phyloP scores from a whole-genome alignment of 2,113 vertebrate species.

The Tragelaphus buxtoni region DNA sequence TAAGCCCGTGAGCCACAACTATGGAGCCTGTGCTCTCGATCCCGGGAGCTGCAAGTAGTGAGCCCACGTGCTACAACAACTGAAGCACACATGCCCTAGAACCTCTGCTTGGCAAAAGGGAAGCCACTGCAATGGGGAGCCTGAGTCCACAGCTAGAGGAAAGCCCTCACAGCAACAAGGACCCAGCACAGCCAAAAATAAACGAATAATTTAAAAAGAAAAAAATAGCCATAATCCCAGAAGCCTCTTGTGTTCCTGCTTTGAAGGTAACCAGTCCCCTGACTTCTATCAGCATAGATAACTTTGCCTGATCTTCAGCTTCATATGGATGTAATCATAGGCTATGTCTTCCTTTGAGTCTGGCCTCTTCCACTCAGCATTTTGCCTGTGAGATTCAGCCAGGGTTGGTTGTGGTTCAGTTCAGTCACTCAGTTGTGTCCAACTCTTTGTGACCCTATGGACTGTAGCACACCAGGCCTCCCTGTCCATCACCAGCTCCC shows the following conservation, averaged over 20 bases:
- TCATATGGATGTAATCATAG: neutral
- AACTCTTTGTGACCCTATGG: neutral
- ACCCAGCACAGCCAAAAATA: neutral
- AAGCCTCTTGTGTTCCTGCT: neutral
- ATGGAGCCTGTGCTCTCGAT: neutral
- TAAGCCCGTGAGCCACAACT: neutral
- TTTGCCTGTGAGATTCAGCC: neutral
- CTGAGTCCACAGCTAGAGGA: neutral
- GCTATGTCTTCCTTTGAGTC: neutral
- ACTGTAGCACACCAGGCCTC: neutral
- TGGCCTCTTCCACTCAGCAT: neutral
- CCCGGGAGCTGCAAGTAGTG: rapidly evolving
- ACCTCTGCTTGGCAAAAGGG: neutral
- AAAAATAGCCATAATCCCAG: neutral
- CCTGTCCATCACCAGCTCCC: neutral
- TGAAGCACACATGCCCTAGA: neutral
- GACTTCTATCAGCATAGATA: neutral
- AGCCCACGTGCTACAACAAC: neutral
- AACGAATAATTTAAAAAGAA: neutral
- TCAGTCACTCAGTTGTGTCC: neutral
- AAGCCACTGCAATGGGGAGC: neutral
- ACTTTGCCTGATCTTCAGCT: neutral
- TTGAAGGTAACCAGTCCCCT: neutral
- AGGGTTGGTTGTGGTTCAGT: neutral
- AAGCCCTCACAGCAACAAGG: neutral